Evolutionary conservation across 2,797 vertebrate species (phyloP).

Genomic region (Lepidocolaptes lacrymiger): DNA sequence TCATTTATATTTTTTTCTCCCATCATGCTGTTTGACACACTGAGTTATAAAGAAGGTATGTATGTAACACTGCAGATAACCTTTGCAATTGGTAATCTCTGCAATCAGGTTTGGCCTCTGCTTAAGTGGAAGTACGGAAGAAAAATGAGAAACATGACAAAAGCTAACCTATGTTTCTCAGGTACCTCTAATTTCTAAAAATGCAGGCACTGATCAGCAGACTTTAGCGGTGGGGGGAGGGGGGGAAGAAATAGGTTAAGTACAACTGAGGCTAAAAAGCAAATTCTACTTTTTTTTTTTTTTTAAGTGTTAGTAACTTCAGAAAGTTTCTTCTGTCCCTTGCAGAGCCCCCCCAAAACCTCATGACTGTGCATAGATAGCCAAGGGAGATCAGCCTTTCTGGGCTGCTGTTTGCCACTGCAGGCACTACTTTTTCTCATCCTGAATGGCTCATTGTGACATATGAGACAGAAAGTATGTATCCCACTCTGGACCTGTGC

Average conservation of each 20-base stretch:
- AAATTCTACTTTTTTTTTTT: not conserved
- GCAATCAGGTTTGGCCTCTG: not conserved
- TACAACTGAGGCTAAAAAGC: not conserved
- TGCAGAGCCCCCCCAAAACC: not conserved
- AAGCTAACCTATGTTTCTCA: not conserved
- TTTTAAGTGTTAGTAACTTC: not conserved
- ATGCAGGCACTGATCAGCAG: not conserved
- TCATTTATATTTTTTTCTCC: not conserved
- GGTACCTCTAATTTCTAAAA: not conserved
- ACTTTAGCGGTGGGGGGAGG: too few relatives aligned
- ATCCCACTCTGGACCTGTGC: not conserved
- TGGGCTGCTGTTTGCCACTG: not conserved
- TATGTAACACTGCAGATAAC: not conserved
- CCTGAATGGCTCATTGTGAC: not conserved
- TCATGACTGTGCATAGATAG: not conserved
- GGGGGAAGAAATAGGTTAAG: fast-evolving
- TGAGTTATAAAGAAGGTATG: not conserved
- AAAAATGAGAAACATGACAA: not conserved
- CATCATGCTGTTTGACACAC: not conserved
- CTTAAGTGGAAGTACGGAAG: not conserved
- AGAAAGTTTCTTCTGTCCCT: not conserved
- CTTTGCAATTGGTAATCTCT: not conserved
- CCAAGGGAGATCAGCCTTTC: not conserved
- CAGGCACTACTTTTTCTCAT: not conserved
- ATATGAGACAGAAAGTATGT: not conserved